Conservation (phyloP, 2,797 vertebrate species). For the Limosa lapponica region DNA sequence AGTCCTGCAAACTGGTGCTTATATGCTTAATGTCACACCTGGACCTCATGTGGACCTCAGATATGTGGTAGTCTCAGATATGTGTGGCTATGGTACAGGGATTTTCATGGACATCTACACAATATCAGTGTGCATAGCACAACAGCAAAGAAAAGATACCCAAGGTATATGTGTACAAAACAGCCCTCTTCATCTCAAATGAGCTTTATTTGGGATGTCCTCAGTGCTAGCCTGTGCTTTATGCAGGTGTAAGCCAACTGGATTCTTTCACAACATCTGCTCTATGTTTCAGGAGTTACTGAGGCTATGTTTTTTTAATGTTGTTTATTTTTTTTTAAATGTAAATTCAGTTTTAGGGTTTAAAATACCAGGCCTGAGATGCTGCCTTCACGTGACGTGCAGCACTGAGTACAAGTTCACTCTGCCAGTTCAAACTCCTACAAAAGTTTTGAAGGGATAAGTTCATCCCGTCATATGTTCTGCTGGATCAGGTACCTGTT, state of each 20-base stretch:
- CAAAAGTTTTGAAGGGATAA: not conserved
- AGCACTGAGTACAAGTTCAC: not conserved
- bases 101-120: not conserved
- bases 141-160: not conserved
- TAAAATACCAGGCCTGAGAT: not conserved
- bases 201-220: not conserved
- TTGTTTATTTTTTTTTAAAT: not conserved
- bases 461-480: not conserved
- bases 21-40: not conserved
- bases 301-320: accelerated
- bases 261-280: not conserved
- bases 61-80: not conserved
- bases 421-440: not conserved
- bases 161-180: not conserved
- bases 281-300: accelerated
- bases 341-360: not conserved
- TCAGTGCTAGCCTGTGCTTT: not conserved
- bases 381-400: not conserved
- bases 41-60: not conserved
- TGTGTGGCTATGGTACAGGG: not conserved
- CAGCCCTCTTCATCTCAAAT: not conserved
- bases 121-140: not conserved
- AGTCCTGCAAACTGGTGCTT: not conserved
- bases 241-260: not conserved
- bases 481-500: not conserved